phyloP scores from a whole-genome alignment of 2,888 invertebrate species.

The Poecilus cupreus region DNA sequence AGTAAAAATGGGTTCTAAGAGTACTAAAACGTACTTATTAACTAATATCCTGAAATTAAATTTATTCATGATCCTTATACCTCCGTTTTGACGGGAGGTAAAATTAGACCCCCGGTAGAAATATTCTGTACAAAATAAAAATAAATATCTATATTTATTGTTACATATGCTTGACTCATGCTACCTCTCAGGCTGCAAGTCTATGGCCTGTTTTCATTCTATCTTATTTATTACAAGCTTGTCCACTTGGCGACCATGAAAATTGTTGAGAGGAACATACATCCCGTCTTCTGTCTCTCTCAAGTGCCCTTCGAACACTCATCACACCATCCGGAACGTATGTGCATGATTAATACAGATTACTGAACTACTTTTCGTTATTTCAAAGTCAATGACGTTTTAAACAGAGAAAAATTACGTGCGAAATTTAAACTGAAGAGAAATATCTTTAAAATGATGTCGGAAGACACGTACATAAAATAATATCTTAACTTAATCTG shows the following conservation, averaged over 20 bases:
- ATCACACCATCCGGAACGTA: not conserved
- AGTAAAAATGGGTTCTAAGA: too few relatives aligned
- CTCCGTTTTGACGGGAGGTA: too few relatives aligned
- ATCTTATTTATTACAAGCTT: not conserved
- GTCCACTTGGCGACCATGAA: slow-evolving; percentile 1
- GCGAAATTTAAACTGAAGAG: too few relatives aligned
- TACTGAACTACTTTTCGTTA: slow-evolving; percentile 22
- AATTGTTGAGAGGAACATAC: not conserved
- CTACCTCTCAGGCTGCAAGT: not conserved
- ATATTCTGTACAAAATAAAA: too few relatives aligned
- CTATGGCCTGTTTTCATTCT: slow-evolving; percentile 13
- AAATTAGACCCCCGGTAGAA: too few relatives aligned
- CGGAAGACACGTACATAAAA: too few relatives aligned
- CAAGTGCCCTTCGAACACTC: not conserved
- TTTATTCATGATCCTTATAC: too few relatives aligned
- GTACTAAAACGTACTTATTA: too few relatives aligned
- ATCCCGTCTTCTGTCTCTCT: not conserved
- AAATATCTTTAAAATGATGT: too few relatives aligned
- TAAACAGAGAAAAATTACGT: too few relatives aligned
- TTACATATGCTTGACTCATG: not conserved
- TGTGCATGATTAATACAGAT: not conserved
- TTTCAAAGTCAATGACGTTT: slow-evolving; percentile 30
- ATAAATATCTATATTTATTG: not conserved
- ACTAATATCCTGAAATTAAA: too few relatives aligned
- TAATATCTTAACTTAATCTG: too few relatives aligned